Evolutionary conservation across 1,140 invertebrate species (phyloP), one percentile per base, ranked within the genome.

Genomic region (Archivesica marissinica): DNA sequence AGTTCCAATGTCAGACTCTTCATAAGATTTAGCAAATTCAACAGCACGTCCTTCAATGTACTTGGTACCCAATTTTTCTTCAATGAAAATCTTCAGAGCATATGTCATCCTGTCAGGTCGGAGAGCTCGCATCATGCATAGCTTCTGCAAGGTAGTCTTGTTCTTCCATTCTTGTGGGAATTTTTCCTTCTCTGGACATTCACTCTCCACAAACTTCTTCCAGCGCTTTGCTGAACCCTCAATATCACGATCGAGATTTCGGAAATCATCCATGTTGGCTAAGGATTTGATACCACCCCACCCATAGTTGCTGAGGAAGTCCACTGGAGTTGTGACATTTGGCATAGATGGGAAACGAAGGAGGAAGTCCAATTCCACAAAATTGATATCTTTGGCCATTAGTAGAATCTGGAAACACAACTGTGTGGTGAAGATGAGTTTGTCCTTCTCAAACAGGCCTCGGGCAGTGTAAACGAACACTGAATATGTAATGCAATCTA

Each of bases 81-180:
- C 97, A 91, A 99, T 98, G 91, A 99, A 99, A 30, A 97, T 96
- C 56, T 97, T 94, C 38, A 98, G 95, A 87, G 97, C 97, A 88
- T 97, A 97, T 0, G 96, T 96, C 98, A 99, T 99, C 90, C 98
- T 95, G 94, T 99, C 98, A 0, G 98, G 98, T 89, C 98, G 94
- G 6, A 99, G 93, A 3, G 98, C 98, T 93, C 98, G 95, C 94
- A 99, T 96, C 96, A 99, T 99, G 92, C 98, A 99, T 4, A 99
- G 93, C 90, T 97, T 95, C 93, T 99, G 98, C 2, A 99, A 93
- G 0, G 97, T 96, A 9, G 97, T 97, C 95, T 99, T 99, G 92
- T 98, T 98, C 94, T 99, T 99, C 98, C 98, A 99, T 94, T 99
- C 98, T 86, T 98, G 98, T 2, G 98, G 98, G 93, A 99, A 98